These are phyloP conservation scores for Spongilla lacustris DNA, from an alignment of 37 sponge, comb jelly and placozoan species.

Conservation along the genomic window DNA sequence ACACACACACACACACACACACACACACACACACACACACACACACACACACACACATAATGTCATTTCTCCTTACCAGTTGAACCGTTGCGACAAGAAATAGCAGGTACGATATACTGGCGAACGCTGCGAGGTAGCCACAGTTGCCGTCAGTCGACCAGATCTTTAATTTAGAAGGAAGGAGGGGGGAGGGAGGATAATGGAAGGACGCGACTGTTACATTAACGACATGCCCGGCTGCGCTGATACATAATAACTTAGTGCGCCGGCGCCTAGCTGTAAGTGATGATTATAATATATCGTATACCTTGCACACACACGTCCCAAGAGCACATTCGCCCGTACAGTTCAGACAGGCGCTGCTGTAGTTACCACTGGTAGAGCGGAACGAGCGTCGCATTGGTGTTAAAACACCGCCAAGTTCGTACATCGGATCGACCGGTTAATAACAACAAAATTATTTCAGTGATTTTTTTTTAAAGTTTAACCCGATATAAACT, in stretches of 20 bases:
- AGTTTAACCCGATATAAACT: too few relatives aligned
- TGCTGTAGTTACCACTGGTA: not conserved
- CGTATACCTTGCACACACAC: not conserved
- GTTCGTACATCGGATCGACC: not conserved
- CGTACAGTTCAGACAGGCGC: not conserved
- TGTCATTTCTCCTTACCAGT: slow-evolving; percentile 52
- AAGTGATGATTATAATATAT: too few relatives aligned
- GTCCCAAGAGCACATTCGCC: not conserved
- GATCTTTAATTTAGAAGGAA: not conserved
- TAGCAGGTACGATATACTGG: slow-evolving; percentile 54
- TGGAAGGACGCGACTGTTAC: not conserved
- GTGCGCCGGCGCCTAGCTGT: too few relatives aligned
- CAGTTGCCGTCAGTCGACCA: not conserved
- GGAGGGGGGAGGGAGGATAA: not conserved
- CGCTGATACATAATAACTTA: too few relatives aligned
- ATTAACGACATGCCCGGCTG: too few relatives aligned
- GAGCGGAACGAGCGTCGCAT: not conserved
- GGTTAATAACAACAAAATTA: too few relatives aligned
- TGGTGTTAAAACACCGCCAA: not conserved
- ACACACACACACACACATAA: not conserved
- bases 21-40: not conserved
- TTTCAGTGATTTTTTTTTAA: too few relatives aligned
- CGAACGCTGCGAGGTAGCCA: slow-evolving; percentile 38
- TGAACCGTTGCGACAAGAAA: slow-evolving; percentile 59
- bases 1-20: not conserved